phyloP scores from a whole-genome alignment of 2,113 vertebrate species.

The Notothenia coriiceps region DNA sequence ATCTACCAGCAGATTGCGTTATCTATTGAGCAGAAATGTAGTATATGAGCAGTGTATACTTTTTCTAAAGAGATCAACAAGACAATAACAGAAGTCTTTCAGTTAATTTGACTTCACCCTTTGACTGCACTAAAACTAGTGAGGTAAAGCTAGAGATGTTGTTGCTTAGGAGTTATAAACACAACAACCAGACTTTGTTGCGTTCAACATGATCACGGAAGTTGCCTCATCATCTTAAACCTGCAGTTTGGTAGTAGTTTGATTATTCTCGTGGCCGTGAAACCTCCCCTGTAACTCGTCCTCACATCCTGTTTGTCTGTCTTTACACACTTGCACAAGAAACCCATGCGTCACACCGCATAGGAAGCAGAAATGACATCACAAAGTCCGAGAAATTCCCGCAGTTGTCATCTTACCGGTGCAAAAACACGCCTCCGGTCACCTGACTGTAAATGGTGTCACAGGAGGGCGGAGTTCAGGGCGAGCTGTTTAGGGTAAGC shows the following conservation, averaged over 20 bases:
- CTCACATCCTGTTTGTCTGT: slow-evolving; percentile 64
- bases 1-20: background rate
- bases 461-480: slow-evolving; percentile 42
- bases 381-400: slow-evolving; percentile 62
- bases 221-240: slow-evolving; percentile 10
- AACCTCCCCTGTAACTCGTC: slow-evolving; percentile 33
- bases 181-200: background rate
- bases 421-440: slow-evolving; percentile 63
- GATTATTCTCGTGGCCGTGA: slow-evolving; percentile 24
- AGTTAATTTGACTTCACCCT: background rate
- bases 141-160: no score
- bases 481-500: slow-evolving; percentile 65
- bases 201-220: background rate
- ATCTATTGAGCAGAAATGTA: background rate
- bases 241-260: slow-evolving; percentile 12
- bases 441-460: slow-evolving; percentile 74
- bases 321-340: background rate
- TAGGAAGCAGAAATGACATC: slow-evolving; percentile 46
- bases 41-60: background rate
- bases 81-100: background rate
- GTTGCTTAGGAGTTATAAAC: slow-evolving; percentile 14
- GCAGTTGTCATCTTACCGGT: slow-evolving; percentile 15
- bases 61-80: background rate
- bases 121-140: background rate
- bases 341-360: background rate